These are phyloP conservation scores for Callipepla squamata DNA, from an alignment of 2,113 vertebrate genomes.

Conservation along the genomic window DNA sequence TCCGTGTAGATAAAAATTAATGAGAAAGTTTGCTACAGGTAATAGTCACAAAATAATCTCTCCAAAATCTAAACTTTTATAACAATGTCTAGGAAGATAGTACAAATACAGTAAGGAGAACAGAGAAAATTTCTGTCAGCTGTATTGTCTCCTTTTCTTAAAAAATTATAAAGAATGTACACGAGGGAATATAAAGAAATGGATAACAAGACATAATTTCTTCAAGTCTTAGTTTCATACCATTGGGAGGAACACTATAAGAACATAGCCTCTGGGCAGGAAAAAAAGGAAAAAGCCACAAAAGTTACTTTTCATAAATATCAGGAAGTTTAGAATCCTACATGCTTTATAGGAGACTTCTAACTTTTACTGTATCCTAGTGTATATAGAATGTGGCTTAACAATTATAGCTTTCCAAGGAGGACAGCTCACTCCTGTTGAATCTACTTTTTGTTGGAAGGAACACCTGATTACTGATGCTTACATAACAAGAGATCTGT, in stretches of 20 bases:
- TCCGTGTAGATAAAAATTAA: not conserved
- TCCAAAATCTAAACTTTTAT: not conserved
- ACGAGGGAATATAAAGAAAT: not conserved
- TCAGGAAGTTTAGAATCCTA: not conserved
- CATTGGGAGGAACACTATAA: not conserved
- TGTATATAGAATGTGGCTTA: not conserved
- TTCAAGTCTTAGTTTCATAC: not conserved
- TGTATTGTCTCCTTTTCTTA: rapidly evolving
- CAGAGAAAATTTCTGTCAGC: not conserved
- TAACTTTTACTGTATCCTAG: not conserved
- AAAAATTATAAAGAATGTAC: not conserved
- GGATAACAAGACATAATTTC: not conserved
- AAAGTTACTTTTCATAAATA: not conserved
- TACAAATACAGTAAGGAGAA: not conserved
- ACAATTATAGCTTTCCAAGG: rapidly evolving
- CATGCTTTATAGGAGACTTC: not conserved
- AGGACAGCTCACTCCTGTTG: not conserved
- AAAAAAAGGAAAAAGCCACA: not conserved
- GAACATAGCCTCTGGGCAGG: not conserved
- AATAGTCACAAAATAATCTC: not conserved
- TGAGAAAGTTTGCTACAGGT: not conserved
- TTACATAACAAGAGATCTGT: not conserved
- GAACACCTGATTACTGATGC: not conserved
- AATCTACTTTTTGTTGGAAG: not conserved
- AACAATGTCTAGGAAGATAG: not conserved